Evolutionary conservation across 1,140 invertebrate species (phyloP).

Genomic region (Venturia canescens): DNA sequence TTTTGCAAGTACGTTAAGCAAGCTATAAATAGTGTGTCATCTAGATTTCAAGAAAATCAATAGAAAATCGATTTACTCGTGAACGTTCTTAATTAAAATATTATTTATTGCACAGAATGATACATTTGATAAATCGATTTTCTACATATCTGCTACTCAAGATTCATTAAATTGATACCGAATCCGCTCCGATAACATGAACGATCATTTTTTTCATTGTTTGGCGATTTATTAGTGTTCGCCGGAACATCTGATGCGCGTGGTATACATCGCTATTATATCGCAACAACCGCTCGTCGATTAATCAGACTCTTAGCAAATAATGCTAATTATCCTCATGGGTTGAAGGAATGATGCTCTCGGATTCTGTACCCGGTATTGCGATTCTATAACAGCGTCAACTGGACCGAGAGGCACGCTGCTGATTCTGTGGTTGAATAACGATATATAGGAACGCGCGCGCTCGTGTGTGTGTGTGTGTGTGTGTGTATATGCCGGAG

Average conservation of each 20-base stretch:
- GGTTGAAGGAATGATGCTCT: constrained; percentile 50
- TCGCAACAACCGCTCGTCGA: constrained; percentile 43
- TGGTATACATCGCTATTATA: background rate
- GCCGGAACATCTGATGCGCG: constrained; percentile 30
- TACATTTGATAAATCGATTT: no score
- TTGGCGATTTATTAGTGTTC: background rate
- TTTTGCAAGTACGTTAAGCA: no score
- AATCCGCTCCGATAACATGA: no score
- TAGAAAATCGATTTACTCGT: no score
- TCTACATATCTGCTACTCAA: no score
- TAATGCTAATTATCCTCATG: constrained; percentile 70
- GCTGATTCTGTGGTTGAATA: constrained; percentile 26
- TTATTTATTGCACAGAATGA: no score
- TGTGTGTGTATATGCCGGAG: background rate
- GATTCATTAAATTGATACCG: no score
- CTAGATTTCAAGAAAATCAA: no score
- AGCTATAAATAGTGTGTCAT: no score
- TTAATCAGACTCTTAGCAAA: constrained; percentile 72
- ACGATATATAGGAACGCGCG: constrained; percentile 17
- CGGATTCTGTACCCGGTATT: constrained; percentile 55
- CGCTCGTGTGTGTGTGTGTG: background rate
- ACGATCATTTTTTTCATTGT: no score
- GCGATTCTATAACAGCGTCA: constrained; percentile 67
- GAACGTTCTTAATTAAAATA: no score
- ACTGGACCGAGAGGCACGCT: constrained; percentile 41